Percentiles rank a stretch among this genome's conserved stretches.
Evolutionary conservation across 2,113 vertebrate species (phyloP).

Genomic region (Podilymbus podiceps): DNA sequence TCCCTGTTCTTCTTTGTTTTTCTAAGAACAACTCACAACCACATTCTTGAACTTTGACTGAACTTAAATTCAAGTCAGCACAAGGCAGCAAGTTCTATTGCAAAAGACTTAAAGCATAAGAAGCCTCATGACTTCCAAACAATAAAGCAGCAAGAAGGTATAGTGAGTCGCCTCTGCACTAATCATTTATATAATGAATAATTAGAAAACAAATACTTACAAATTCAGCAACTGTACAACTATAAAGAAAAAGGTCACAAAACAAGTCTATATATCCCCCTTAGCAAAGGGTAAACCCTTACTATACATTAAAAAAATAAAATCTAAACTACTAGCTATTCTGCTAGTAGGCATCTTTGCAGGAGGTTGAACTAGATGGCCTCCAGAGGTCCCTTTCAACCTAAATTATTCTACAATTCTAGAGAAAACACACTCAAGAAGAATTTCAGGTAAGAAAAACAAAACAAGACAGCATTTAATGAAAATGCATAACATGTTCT

Average conservation of each 20-base stretch:
- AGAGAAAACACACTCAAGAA: background rate
- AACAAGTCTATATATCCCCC: background rate
- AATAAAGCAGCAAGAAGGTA: background rate
- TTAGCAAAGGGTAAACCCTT: background rate
- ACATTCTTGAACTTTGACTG: background rate
- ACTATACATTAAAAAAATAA: background rate
- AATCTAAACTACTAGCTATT: background rate
- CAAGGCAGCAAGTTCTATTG: background rate
- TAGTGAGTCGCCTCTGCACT: background rate
- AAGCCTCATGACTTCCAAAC: background rate
- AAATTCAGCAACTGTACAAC: background rate
- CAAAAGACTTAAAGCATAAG: background rate
- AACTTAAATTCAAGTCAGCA: background rate
- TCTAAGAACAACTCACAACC: background rate
- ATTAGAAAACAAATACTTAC: constrained; percentile 7
- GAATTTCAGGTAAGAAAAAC: background rate
- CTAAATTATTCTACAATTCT: background rate
- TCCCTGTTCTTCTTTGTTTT: background rate
- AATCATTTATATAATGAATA: background rate
- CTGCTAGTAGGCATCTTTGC: background rate
- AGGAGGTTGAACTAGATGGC: background rate
- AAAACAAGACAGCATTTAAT: background rate
- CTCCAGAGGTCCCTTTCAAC: background rate
- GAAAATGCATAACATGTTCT: background rate
- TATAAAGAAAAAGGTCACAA: background rate